Evolutionary conservation across 2,113 vertebrate genomes (phyloP), one percentile per base, ranked within the genome.

Genomic region (pig (Sus scrofa)): DNA sequence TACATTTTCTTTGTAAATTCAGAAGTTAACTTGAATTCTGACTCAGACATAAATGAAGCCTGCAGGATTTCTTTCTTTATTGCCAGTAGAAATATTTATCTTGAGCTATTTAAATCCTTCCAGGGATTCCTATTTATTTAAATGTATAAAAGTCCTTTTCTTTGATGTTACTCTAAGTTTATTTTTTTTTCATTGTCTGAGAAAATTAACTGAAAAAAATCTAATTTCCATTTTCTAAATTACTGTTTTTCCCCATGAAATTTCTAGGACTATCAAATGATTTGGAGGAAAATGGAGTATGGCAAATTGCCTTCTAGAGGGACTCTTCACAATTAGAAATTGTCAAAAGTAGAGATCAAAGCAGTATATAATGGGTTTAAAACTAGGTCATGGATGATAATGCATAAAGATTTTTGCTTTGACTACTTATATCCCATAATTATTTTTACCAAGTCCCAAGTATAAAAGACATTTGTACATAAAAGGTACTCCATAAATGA

Each of bases 131-230:
- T 74, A 92, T 79, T 93, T 87, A 95, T 85, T 96, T 91, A 92
- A 88, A 20, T 84, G 52, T 85, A 52, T 73, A 87, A 91, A 68
- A 86, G 22, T 74, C 26, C 14, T 82, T 81, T 96, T 82, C 50
- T 77, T 77, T 96, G 27, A 92, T 81, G 34, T 60, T 92, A 58
- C 30, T 85, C 52, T 92, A 93, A 54, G 22, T 83, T 89, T 97
- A 75, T 56, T 95, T 86, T 85, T 95, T 86, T 85, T 88, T 74
- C 27, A 58, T 81, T 96, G 70, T 97, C 70, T 84, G 44, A 92
- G 65, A 90, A 91, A 95, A 83, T 84, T 18, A 97, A 86, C 78
- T 93, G 62, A 93, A 94, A 96, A 96, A 44, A 94, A 71, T 89
- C 37, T 96, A 71, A 62, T 83, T 60, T 73, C 14, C 3, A 32